Evolutionary conservation across 2,888 invertebrate species (phyloP), one percentile per base, ranked within the genome.

Genomic region (Phengaris alcon): DNA sequence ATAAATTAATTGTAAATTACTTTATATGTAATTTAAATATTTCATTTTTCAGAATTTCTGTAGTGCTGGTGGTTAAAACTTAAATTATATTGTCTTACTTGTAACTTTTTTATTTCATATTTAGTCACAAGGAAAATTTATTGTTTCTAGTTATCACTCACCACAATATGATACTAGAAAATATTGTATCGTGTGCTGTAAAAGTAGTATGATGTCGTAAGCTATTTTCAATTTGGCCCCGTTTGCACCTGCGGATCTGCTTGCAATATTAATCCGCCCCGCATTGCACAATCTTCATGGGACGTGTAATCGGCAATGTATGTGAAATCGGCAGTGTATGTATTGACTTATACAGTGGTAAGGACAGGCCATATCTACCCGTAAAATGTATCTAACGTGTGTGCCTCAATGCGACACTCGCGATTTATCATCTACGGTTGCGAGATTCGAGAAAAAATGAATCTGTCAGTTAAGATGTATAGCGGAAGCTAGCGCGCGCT

Each of bases 201-300:
- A 73, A 76, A 74, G 22, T 35, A 44, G 48, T 44, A 69, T 69
- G 55, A 48, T 74, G 68, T 77, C 77, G 78, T 78, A 78, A 80
- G 81, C 81, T 79, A 82, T 81, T 82, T 82, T 81, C 82, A 82
- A 82, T 82, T 81, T 80, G 78, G 80, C 81, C 77, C 78, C 80
- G 80, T 79, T 81, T 78, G 79, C 82, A 81, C 80, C 81, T 82
- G 81, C 79, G 80, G 79, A 78, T 79, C 78, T 77, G 79, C 79
- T 78, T 78, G 81, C 80, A 82, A 81, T 82, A 81, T 82, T 82
- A 82, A 82, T 82, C 80, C 79, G 74, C 77, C 76, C 78, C 76
- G 73, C 76, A 70, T 76, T 75, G 73, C 75, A 76, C 75, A 46
- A n/a, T 52, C 52, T 57, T 35, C 72, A 72, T 72, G 72, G 35